Conservation (phyloP, 2,113 vertebrate species). For the Labeo catla region DNA sequence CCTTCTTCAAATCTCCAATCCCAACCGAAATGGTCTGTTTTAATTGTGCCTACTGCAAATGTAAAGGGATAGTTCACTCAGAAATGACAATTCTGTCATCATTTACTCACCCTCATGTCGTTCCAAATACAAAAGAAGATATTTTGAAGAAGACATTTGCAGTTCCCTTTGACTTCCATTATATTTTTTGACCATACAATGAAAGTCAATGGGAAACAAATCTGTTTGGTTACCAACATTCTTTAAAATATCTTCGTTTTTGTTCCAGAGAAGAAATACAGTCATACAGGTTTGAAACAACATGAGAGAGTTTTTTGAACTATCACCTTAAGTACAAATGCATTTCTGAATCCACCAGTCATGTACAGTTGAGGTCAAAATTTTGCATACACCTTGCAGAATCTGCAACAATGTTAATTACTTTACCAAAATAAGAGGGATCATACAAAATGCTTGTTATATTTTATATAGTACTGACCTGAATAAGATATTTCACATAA, state of each 20-base stretch:
- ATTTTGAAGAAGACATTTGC: neutral
- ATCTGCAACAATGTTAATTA: no score
- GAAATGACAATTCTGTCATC: neutral
- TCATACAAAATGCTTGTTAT: no score
- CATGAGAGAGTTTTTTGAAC: neutral
- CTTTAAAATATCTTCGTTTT: neutral
- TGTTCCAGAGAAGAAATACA: neutral
- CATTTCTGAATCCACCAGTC: neutral
- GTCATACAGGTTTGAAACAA: neutral
- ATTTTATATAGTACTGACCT: no score
- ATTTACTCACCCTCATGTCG: neutral
- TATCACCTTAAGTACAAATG: neutral
- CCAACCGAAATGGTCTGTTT: slow-evolving; percentile 84
- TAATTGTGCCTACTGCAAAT: neutral
- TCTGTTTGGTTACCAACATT: neutral
- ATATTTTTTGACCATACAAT: neutral
- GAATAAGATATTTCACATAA: no score
- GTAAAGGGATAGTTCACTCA: neutral
- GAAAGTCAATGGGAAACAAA: neutral
- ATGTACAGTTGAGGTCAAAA: neutral
- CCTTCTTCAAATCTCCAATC: slow-evolving; percentile 87
- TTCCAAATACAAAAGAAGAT: neutral
- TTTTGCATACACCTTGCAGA: no score
- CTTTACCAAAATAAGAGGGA: no score
- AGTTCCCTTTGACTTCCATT: neutral